A percentile compares a stretch with the other conserved stretches of the same genome.
phyloP scores from a whole-genome alignment of 35 echinoderm and acorn worm species.

The Apostichopus californicus region DNA sequence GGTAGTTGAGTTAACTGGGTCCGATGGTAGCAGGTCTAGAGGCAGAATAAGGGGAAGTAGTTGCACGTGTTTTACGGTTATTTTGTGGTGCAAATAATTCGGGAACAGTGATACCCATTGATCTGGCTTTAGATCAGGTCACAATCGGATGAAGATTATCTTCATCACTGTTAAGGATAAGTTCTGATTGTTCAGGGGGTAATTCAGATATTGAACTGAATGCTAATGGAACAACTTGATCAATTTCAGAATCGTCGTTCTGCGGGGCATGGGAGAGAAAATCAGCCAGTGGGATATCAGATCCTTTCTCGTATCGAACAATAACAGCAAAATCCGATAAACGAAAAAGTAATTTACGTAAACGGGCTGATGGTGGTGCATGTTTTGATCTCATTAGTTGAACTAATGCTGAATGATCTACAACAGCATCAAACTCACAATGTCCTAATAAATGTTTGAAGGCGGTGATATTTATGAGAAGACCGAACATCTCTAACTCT shows the following conservation, averaged over 20 bases:
- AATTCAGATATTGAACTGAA: constrained; percentile 23
- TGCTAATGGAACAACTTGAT: constrained; percentile 39
- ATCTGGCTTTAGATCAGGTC: constrained; percentile 35
- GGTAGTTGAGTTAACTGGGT: too few relatives aligned
- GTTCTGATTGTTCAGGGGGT: background rate
- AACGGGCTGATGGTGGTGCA: constrained; percentile 28
- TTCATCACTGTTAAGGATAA: background rate
- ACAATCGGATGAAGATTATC: constrained; percentile 22
- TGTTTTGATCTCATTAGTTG: constrained; percentile 65
- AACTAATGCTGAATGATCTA: constrained; percentile 44
- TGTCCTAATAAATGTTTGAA: constrained; percentile 55
- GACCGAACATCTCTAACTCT: constrained; percentile 62
- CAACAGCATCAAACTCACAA: constrained; percentile 46
- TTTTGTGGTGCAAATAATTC: background rate
- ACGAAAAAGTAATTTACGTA: constrained; percentile 43
- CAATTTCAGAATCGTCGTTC: constrained; percentile 55
- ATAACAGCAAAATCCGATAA: constrained; percentile 51
- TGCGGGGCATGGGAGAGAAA: constrained; percentile 21
- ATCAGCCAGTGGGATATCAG: constrained; percentile 46
- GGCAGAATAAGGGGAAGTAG: too few relatives aligned
- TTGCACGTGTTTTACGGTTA: too few relatives aligned
- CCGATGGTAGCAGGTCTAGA: too few relatives aligned
- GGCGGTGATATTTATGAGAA: constrained; percentile 55
- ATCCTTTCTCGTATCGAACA: constrained; percentile 59
- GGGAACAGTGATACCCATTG: constrained; percentile 53